Evolutionary conservation across 1,140 invertebrate species (phyloP).

Genomic region (Eurosta solidaginis): DNA sequence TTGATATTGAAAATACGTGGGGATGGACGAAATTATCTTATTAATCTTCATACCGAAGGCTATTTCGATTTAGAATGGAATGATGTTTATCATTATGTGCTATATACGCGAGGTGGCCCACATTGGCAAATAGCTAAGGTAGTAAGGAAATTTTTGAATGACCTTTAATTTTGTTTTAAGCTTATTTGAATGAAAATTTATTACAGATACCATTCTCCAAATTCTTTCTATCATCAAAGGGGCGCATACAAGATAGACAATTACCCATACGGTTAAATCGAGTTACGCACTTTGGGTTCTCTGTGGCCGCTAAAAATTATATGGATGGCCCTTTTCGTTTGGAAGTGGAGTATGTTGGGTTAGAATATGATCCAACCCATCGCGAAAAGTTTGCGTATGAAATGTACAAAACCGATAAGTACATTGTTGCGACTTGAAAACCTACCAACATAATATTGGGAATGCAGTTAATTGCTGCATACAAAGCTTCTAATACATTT

Average conservation of each 20-base stretch:
- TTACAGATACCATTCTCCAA: constrained; percentile 92
- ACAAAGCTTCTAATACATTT: too few relatives aligned
- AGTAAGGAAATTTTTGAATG: constrained; percentile 11
- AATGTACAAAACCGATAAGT: constrained; percentile 74
- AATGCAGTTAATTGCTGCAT: too few relatives aligned
- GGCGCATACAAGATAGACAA: constrained; percentile 86
- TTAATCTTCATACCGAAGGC: constrained; percentile 75
- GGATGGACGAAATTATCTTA: constrained; percentile 85
- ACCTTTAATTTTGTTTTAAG: neutral
- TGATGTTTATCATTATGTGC: constrained; percentile 79
- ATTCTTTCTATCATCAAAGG: constrained; percentile 83
- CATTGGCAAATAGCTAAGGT: constrained; percentile 93
- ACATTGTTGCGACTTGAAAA: constrained; percentile 64
- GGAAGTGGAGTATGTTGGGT: constrained; percentile 92
- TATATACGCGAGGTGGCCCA: constrained; percentile 92
- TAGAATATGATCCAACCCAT: constrained; percentile 76
- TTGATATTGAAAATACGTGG: constrained; percentile 84
- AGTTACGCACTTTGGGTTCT: constrained; percentile 80
- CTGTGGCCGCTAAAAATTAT: constrained; percentile 71
- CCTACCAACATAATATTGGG: neutral
- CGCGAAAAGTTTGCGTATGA: constrained; percentile 90
- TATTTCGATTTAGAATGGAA: constrained; percentile 82
- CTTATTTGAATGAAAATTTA: neutral
- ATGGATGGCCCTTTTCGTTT: constrained; percentile 81
- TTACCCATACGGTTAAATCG: constrained; percentile 63